phyloP scores from a whole-genome alignment of 2,888 invertebrate species.

The Conchocele bisecta region DNA sequence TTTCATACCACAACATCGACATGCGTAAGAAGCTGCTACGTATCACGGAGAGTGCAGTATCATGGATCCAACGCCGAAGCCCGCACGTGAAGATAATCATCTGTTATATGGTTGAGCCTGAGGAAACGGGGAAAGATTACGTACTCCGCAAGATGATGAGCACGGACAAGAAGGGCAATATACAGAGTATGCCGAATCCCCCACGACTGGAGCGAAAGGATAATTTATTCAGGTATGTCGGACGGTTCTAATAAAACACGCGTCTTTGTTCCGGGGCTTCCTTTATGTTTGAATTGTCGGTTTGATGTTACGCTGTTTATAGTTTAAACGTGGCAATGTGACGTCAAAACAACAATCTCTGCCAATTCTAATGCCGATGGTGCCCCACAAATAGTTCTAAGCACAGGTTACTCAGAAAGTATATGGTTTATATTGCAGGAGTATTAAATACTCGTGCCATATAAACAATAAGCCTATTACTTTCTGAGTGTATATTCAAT shows the following conservation, averaged over 20 bases:
- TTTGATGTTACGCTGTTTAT: not conserved
- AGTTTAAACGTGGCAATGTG: no score
- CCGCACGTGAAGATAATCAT: conserved; percentile 77
- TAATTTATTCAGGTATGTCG: conserved; percentile 81
- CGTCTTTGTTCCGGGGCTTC: no score
- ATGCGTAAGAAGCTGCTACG: conserved; percentile 79
- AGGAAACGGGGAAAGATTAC: conserved; percentile 71
- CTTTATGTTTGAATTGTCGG: no score
- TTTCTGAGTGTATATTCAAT: no score
- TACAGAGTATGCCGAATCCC: conserved; percentile 70
- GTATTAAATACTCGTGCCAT: no score
- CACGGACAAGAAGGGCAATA: conserved; percentile 75
- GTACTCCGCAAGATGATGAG: conserved; percentile 80
- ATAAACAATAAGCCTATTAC: no score
- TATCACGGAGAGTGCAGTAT: conserved; percentile 80
- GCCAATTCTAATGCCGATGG: no score
- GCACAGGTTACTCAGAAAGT: no score
- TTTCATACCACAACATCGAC: conserved; percentile 81
- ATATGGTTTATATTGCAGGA: no score
- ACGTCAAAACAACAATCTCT: no score
- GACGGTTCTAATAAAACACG: no score
- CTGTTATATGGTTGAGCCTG: conserved; percentile 81
- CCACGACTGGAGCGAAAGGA: conserved; percentile 80
- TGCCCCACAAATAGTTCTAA: no score
- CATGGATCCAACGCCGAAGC: conserved; percentile 81